Percentiles rank a stretch among this genome's conserved stretches.
phyloP scores from a whole-genome alignment of 2,888 invertebrate genomes.

The Nephrotoma flavescens region DNA sequence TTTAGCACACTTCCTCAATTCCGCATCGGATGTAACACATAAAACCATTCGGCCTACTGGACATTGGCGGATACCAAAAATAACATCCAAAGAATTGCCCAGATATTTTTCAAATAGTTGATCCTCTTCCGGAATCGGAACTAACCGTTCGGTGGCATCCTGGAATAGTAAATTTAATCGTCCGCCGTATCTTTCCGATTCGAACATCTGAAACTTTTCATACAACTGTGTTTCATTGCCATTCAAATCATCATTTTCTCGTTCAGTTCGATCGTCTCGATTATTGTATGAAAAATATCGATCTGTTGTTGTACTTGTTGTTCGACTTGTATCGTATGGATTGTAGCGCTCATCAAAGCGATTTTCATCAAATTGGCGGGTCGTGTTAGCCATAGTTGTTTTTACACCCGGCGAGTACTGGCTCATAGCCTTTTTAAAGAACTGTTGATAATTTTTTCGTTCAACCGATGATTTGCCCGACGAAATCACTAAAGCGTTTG shows the following conservation, averaged over 20 bases:
- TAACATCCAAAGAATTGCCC: slow-evolving; percentile 48
- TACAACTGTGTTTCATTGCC: slow-evolving; percentile 20
- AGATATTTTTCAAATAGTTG: slow-evolving; percentile 66
- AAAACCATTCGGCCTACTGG: slow-evolving; percentile 72
- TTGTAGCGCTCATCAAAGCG: neutral
- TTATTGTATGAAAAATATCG: slow-evolving; percentile 13
- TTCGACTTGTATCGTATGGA: slow-evolving; percentile 12
- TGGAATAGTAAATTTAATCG: slow-evolving; percentile 66
- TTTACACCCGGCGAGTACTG: neutral
- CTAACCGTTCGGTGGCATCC: slow-evolving; percentile 55
- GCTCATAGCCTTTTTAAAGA: neutral
- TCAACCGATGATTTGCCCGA: slow-evolving; percentile 45
- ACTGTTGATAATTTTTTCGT: slow-evolving; percentile 20
- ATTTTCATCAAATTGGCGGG: neutral
- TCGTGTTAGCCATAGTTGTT: neutral
- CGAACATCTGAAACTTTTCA: slow-evolving; percentile 59
- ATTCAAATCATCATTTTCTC: slow-evolving; percentile 12
- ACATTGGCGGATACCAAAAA: slow-evolving; percentile 64
- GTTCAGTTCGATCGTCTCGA: slow-evolving; percentile 17
- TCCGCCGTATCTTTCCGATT: slow-evolving; percentile 51
- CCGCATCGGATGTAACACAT: slow-evolving; percentile 82
- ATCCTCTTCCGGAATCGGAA: slow-evolving; percentile 49
- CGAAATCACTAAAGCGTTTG: slow-evolving; percentile 73
- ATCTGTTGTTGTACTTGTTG: slow-evolving; percentile 16
- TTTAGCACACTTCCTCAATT: slow-evolving; percentile 79